Percentiles rank a stretch among this genome's conserved stretches.
Evolutionary conservation across 2,113 vertebrate species (phyloP).

Genomic region (Sterna hirundo): DNA sequence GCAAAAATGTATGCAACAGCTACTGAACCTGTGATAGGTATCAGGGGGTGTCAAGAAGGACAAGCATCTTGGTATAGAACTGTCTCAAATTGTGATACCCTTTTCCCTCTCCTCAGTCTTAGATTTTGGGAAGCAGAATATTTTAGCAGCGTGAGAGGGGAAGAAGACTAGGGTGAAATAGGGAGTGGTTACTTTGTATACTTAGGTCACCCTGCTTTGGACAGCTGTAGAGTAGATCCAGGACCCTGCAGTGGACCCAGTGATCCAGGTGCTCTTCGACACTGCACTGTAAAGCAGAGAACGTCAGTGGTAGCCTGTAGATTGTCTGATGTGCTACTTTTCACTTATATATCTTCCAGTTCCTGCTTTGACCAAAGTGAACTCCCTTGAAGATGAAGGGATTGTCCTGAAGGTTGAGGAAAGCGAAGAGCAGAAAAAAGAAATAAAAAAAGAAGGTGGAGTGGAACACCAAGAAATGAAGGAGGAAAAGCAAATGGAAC

Average conservation of each 20-base stretch:
- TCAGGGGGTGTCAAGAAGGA: background rate
- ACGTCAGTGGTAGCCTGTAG: accelerated
- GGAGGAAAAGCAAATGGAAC: constrained; percentile 59
- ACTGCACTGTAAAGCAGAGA: background rate
- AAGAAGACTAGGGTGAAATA: background rate
- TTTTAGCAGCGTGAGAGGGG: background rate
- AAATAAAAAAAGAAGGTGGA: constrained; percentile 62
- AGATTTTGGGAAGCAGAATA: background rate
- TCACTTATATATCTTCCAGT: constrained; percentile 45
- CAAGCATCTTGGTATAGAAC: background rate
- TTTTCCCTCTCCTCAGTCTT: background rate
- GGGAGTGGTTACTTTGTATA: background rate
- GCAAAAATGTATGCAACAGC: background rate
- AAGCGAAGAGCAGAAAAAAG: constrained; percentile 59
- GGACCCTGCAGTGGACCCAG: background rate
- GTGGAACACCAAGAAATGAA: background rate
- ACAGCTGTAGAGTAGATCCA: background rate
- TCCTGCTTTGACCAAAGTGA: constrained; percentile 69
- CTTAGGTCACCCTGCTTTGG: background rate
- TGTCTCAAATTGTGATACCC: background rate
- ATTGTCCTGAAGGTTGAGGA: constrained; percentile 67
- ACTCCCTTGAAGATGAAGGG: constrained; percentile 68
- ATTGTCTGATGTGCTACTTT: background rate
- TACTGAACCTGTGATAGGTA: background rate
- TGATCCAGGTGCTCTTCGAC: background rate